Conservation (phyloP, 1,140 invertebrate species). For the Nasonia vitripennis region DNA sequence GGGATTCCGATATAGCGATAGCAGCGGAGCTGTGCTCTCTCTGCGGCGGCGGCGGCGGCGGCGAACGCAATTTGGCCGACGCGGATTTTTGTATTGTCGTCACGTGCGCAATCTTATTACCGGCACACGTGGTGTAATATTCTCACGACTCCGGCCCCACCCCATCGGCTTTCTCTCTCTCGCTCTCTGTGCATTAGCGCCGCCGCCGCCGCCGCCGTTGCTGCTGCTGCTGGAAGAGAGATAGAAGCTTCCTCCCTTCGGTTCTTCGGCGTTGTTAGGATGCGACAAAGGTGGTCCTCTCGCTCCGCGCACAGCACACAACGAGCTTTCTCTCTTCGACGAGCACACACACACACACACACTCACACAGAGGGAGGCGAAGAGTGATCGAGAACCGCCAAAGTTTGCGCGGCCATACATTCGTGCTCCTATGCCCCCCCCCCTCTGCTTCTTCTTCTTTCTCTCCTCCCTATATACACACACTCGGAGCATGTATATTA, state of each 20-base stretch:
- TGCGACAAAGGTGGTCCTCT: conserved; percentile 59
- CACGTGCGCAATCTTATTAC: conserved; percentile 72
- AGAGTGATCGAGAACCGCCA: conserved; percentile 64
- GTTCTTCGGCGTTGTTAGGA: conserved; percentile 61
- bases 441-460: neutral
- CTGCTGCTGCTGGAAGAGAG: neutral
- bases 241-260: neutral
- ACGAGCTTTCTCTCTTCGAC: neutral
- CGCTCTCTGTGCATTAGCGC: conserved; percentile 36
- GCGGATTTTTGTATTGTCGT: conserved; percentile 70
- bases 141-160: conserved; percentile 51
- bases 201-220: neutral
- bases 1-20: conserved; percentile 25
- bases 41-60: neutral
- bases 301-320: neutral
- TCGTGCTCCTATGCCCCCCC: neutral
- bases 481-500: conserved; percentile 3
- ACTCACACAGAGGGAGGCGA: conserved; percentile 26
- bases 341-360: conserved; percentile 53
- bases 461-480: neutral
- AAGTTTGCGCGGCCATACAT: conserved; percentile 59
- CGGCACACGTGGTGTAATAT: conserved; percentile 72
- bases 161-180: neutral
- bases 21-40: neutral
- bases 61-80: conserved; percentile 47